Conservation (phyloP, 2,113 vertebrate genomes). For the Noturus placidus region DNA sequence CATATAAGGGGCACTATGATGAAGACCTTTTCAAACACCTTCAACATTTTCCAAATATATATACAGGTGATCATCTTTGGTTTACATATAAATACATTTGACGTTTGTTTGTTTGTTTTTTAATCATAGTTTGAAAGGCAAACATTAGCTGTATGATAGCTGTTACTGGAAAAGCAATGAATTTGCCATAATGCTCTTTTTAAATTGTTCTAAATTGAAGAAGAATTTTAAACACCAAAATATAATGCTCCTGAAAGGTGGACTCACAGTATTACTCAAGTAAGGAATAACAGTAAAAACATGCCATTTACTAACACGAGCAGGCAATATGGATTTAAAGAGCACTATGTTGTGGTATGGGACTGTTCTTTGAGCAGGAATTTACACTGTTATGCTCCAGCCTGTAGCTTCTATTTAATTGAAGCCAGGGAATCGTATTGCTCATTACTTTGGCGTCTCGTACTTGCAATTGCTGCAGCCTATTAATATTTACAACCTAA, state of each 20-base stretch:
- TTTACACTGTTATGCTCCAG: not conserved
- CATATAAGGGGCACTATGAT: not conserved
- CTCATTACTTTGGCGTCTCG: conserved; percentile 43
- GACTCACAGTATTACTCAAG: too few species aligned
- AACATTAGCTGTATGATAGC: not conserved
- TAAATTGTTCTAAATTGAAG: not conserved
- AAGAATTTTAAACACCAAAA: not conserved
- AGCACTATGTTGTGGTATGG: not conserved
- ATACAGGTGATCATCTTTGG: too few species aligned
- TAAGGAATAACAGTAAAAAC: not conserved
- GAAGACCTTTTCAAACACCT: not conserved
- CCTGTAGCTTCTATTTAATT: conserved; percentile 39
- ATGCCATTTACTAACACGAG: not conserved
- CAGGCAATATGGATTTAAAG: not conserved
- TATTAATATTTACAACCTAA: conserved; percentile 55
- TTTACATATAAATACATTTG: too few species aligned
- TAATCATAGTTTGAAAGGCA: too few species aligned
- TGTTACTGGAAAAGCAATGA: not conserved
- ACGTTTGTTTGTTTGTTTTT: too few species aligned
- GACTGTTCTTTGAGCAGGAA: not conserved
- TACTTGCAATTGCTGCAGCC: conserved; percentile 21
- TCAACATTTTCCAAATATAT: not conserved
- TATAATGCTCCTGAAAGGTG: not conserved
- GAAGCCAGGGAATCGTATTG: conserved; percentile 36
- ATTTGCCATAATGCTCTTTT: not conserved